phyloP scores from a whole-genome alignment of 2,797 vertebrate species.

The Acipenser ruthenus region DNA sequence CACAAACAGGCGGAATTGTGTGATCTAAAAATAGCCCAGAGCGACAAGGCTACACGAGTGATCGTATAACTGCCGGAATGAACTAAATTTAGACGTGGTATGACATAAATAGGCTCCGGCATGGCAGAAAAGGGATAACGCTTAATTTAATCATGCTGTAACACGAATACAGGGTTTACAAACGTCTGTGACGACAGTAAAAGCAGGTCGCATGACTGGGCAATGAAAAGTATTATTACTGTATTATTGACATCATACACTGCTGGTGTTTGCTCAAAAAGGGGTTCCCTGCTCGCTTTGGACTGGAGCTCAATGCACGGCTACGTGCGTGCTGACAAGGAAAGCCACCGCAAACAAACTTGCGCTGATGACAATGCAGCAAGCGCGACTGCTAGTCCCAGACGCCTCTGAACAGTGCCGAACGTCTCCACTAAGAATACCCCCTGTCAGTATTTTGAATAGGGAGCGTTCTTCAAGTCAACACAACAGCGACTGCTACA shows the following conservation, averaged over 20 bases:
- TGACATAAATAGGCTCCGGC: constrained; percentile 33
- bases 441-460: too few relatives aligned
- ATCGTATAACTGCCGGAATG: constrained; percentile 11
- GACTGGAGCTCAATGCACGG: background rate
- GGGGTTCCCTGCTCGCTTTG: background rate
- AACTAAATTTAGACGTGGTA: constrained; percentile 8
- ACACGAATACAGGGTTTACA: background rate
- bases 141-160: constrained; percentile 6
- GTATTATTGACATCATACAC: too few relatives aligned
- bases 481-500: too few relatives aligned
- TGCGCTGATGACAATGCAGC: too few relatives aligned
- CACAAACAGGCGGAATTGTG: constrained; percentile 50
- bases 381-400: too few relatives aligned
- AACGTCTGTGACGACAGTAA: background rate
- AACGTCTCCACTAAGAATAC: too few relatives aligned
- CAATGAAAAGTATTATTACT: background rate
- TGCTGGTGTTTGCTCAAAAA: background rate
- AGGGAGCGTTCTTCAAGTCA: too few relatives aligned
- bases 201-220: background rate
- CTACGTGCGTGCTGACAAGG: too few relatives aligned
- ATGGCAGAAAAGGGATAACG: constrained; percentile 13
- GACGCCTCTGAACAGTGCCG: too few relatives aligned
- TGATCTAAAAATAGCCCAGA: constrained; percentile 65
- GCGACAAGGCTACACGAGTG: constrained; percentile 15
- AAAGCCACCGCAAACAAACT: background rate